These are phyloP conservation scores for Muscicapa striata DNA, from an alignment of 2,797 vertebrate genomes.

Conservation along the genomic window DNA sequence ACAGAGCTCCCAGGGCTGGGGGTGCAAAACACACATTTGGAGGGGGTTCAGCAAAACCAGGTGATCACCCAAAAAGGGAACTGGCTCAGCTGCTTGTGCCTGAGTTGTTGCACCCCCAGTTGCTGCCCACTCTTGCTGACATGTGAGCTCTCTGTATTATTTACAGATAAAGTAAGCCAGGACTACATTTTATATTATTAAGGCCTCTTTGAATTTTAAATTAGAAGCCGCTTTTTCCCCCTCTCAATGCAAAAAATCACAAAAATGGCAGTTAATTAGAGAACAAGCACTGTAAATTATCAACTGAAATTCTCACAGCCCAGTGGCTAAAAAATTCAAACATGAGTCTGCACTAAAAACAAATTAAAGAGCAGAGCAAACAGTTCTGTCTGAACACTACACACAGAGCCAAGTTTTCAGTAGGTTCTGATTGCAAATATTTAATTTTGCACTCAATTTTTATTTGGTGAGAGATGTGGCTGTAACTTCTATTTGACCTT, in stretches of 20 bases:
- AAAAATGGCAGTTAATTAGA: neutral
- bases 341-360: neutral
- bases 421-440: conserved; percentile 2
- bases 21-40: neutral
- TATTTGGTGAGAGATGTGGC: conserved; percentile 12
- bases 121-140: neutral
- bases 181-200: neutral
- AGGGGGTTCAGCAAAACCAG: neutral
- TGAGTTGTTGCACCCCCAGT: neutral
- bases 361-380: neutral
- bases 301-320: neutral
- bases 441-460: conserved; percentile 44
- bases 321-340: neutral
- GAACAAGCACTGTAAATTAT: neutral
- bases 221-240: neutral
- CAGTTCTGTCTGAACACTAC: neutral
- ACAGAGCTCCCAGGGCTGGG: neutral
- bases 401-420: neutral
- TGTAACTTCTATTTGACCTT: conserved; percentile 58
- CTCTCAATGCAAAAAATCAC: neutral
- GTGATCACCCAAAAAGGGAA: neutral
- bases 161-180: neutral
- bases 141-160: fast-evolving
- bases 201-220: neutral
- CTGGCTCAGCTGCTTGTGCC: neutral